phyloP scores from a whole-genome alignment of 1,140 invertebrate species.

The Drosophila nigrodunni region DNA sequence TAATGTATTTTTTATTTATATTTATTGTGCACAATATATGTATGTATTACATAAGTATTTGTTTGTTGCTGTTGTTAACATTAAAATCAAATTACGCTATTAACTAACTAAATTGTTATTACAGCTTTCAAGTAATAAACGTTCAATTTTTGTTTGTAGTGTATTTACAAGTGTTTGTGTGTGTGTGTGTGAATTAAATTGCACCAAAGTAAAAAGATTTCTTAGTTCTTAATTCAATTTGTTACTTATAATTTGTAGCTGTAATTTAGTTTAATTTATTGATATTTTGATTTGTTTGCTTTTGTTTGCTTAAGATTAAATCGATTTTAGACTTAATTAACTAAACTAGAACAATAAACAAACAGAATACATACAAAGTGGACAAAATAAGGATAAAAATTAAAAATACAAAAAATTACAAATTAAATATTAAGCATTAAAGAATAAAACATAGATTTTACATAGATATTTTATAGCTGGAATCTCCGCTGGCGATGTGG shows the following conservation, averaged over 20 bases:
- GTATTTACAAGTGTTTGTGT: slow-evolving; percentile 59
- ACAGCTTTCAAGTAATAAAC: slow-evolving; percentile 76
- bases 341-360: slow-evolving; percentile 66
- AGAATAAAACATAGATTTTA: slow-evolving; percentile 43
- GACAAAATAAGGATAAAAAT: slow-evolving; percentile 6
- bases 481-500: slow-evolving; percentile 13
- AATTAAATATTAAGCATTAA: slow-evolving; percentile 28
- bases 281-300: slow-evolving; percentile 55
- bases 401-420: slow-evolving; percentile 19
- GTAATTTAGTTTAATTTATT: slow-evolving; percentile 21
- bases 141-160: slow-evolving; percentile 52
- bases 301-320: slow-evolving; percentile 35
- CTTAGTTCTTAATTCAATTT: slow-evolving; percentile 41
- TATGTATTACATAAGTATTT: not conserved
- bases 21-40: slow-evolving; percentile 54
- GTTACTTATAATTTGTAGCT: slow-evolving; percentile 29
- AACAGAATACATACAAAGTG: slow-evolving; percentile 66
- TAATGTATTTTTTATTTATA: slow-evolving; percentile 42
- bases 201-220: slow-evolving; percentile 27
- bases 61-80: slow-evolving; percentile 26
- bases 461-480: slow-evolving; percentile 22
- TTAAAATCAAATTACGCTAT: slow-evolving; percentile 60
- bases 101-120: slow-evolving; percentile 72
- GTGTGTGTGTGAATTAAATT: slow-evolving; percentile 43
- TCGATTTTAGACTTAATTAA: slow-evolving; percentile 45